A percentile compares a stretch with the other conserved stretches of the same genome.
Evolutionary conservation across 1,140 invertebrate genomes (phyloP).

Genomic region (Idris sp.): DNA sequence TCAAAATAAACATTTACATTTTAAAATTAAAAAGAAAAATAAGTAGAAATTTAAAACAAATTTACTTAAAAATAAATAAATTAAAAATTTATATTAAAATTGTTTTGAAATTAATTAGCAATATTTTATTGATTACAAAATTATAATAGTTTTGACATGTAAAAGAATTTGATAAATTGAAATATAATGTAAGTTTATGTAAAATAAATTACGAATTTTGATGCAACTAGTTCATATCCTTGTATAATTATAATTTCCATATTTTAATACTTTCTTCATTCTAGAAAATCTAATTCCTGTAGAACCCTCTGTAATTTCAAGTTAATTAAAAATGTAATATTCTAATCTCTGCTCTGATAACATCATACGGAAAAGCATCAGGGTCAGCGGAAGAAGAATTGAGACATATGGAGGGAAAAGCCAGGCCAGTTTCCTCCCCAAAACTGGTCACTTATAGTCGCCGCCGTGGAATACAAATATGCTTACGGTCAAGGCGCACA

Average conservation of each 20-base stretch:
- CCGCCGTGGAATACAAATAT: slow-evolving; percentile 22
- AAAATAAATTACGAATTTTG: too few relatives aligned
- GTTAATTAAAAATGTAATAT: slow-evolving; percentile 46
- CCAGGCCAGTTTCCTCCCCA: slow-evolving; percentile 37
- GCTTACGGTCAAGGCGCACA: slow-evolving; percentile 10
- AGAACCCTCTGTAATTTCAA: slow-evolving; percentile 22
- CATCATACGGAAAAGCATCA: slow-evolving; percentile 40
- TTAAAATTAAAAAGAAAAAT: too few relatives aligned
- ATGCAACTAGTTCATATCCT: too few relatives aligned
- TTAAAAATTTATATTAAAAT: too few relatives aligned
- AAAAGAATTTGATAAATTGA: too few relatives aligned
- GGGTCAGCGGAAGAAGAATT: slow-evolving; percentile 47
- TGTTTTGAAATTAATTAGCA: too few relatives aligned
- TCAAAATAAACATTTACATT: too few relatives aligned
- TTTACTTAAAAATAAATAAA: too few relatives aligned
- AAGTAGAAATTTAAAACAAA: too few relatives aligned
- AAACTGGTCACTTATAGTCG: slow-evolving; percentile 40
- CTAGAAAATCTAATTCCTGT: slow-evolving; percentile 20
- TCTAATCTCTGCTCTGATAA: slow-evolving; percentile 36
- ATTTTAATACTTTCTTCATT: slow-evolving; percentile 15
- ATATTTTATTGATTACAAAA: too few relatives aligned
- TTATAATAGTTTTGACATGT: too few relatives aligned
- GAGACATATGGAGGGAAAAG: slow-evolving; percentile 53
- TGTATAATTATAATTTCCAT: slow-evolving; percentile 14
- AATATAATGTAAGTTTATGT: too few relatives aligned